Evolutionary conservation across 2,888 invertebrate genomes (phyloP).

Genomic region (Schizaphis graminum): DNA sequence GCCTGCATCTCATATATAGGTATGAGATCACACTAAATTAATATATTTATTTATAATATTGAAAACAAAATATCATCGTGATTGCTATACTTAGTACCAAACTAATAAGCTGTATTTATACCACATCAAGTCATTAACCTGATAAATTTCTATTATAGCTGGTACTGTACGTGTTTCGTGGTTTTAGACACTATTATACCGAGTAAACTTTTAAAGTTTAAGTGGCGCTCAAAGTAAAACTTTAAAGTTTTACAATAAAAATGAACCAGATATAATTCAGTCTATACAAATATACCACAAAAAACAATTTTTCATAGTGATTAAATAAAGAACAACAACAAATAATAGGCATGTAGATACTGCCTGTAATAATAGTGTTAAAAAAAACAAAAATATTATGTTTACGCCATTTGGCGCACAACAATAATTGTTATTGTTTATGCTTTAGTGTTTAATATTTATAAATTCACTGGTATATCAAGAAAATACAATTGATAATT

Average conservation of each 20-base stretch:
- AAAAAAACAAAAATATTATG: neutral
- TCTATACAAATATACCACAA: neutral
- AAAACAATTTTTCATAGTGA: neutral
- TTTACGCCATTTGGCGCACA: neutral
- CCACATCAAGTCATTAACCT: neutral
- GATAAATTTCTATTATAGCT: neutral
- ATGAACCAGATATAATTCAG: neutral
- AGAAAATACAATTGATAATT: too few relatives aligned
- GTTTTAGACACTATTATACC: neutral
- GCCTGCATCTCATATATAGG: neutral
- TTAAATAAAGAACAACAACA: neutral
- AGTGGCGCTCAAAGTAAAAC: neutral
- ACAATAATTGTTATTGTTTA: neutral
- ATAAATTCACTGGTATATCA: neutral
- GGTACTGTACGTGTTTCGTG: neutral
- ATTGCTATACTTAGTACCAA: neutral
- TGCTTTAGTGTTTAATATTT: neutral
- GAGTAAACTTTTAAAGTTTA: neutral
- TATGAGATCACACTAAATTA: neutral
- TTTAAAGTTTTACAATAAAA: slow-evolving; percentile 2
- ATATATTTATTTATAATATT: too few relatives aligned
- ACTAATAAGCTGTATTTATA: neutral
- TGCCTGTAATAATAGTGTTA: neutral
- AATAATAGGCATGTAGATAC: neutral
- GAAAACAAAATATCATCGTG: neutral